Base-by-base conservation (phyloP, 2,113 vertebrate genomes). In the Ophthalmotilapia sp. region DNA sequence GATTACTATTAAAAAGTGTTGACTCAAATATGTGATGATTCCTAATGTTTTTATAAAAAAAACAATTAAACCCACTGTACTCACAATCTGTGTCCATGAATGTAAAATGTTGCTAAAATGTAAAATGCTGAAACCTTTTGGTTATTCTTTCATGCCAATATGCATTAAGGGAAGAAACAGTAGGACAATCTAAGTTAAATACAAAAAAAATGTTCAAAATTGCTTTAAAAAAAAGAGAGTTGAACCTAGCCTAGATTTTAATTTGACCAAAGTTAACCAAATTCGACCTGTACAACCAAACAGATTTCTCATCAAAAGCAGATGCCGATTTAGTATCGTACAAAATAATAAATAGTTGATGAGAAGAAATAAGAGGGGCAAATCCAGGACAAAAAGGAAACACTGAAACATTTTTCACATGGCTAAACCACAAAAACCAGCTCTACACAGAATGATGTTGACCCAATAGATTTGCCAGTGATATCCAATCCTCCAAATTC, bases 131-230 rank as follows among this genome's bases (percentile, higher is more conserved):
- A 62, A 62, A 62, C 58, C 58, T 62, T 62, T 3, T 62, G 31
- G 31, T 62, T 62, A 11, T 62, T 19, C 58, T 62, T 62, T 62
- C 29, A 62, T 36, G 15, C 3, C 6, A 62, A 33, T 0, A 0
- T 36, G 58, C 31, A 0, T 2, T 19, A 62, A 0, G 2, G 9
- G 58, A 62, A 36, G 3, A 36, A 62, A 62, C 58, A 36, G 5
- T 33, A 60, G 1, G 29, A 33, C 0, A 3, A 60, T 60, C 56
- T 60, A 58, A 31, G 29, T 62, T 36, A 62, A 62, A 62, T 62
- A 62, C 31, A 33, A 15, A 62, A 62, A 62, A 62, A 19, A 19
- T 11, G 2, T 19, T 62, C 56, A 60, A 60, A 60, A 60, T 31
- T 60, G 56, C 14, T 60, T 60, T 60, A 9, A 17, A 60, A 58